Percentiles rank a stretch among this genome's conserved stretches.
Evolutionary conservation across 2,888 invertebrate species (phyloP).

Genomic region (Drosophila helvetica): DNA sequence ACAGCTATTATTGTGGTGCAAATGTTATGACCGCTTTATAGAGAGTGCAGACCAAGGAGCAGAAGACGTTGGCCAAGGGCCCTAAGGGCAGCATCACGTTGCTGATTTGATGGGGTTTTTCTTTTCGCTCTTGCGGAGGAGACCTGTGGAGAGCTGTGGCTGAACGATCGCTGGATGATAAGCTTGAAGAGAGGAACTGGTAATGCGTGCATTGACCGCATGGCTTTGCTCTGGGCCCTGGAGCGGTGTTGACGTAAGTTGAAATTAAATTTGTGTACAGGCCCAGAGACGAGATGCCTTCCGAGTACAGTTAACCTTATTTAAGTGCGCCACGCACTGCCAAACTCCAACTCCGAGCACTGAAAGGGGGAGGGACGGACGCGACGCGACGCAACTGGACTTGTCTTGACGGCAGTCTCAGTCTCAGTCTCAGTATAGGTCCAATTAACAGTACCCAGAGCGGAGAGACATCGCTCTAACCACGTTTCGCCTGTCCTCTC

Average conservation of each 20-base stretch:
- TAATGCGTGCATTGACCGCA: constrained; percentile 77
- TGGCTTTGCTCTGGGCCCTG: constrained; percentile 52
- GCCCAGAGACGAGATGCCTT: constrained; percentile 41
- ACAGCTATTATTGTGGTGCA: constrained; percentile 78
- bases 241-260: constrained; percentile 69
- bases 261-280: constrained; percentile 70
- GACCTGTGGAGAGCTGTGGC: background rate
- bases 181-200: constrained; percentile 62
- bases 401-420: constrained; percentile 20
- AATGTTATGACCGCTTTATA: constrained; percentile 77
- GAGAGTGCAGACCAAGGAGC: constrained; percentile 15
- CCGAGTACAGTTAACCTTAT: constrained; percentile 76
- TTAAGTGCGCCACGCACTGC: constrained; percentile 76
- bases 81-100: constrained; percentile 77
- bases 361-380: constrained; percentile 39
- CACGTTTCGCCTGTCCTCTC: constrained; percentile 35
- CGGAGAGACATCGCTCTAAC: constrained; percentile 44
- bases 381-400: background rate
- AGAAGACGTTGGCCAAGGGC: constrained; percentile 47
- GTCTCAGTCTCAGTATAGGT: constrained; percentile 57
- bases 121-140: constrained; percentile 21
- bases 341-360: constrained; percentile 32
- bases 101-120: constrained; percentile 73
- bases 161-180: constrained; percentile 61
- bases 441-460: constrained; percentile 73